Conservation (phyloP, 2,797 vertebrate species). For the Pelochelys cantorii region DNA sequence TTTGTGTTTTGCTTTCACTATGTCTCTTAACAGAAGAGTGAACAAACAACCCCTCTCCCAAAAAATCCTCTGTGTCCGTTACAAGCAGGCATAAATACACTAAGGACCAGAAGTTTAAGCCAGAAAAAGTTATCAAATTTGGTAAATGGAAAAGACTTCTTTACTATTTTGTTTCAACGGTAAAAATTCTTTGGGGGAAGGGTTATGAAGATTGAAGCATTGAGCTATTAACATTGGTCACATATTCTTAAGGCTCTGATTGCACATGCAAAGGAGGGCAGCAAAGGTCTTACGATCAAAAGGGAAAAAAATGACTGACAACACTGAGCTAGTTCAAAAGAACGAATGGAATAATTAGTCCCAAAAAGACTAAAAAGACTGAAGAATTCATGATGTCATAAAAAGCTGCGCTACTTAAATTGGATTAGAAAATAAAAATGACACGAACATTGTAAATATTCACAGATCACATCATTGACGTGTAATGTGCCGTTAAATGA, state of each 20-base stretch:
- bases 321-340: constrained; percentile 76
- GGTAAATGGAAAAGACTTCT: not conserved
- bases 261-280: constrained; percentile 75
- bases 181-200: rapidly evolving
- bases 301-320: constrained; percentile 80
- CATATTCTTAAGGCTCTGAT: constrained; percentile 46
- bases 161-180: not conserved
- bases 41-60: not conserved
- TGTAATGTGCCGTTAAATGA: constrained; percentile 88
- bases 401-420: constrained; percentile 86
- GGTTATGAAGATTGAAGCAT: not conserved
- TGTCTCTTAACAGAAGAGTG: not conserved
- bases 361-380: constrained; percentile 85
- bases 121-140: not conserved
- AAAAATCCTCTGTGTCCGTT: rapidly evolving
- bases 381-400: constrained; percentile 88
- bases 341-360: constrained; percentile 85
- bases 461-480: constrained; percentile 87
- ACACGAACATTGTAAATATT: constrained; percentile 88
- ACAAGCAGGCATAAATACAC: rapidly evolving
- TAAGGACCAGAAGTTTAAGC: rapidly evolving
- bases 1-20: not conserved
- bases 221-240: constrained; percentile 23
- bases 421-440: constrained; percentile 88
- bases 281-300: constrained; percentile 80